These are phyloP conservation scores for Microplitis mediator DNA, from an alignment of 1,140 invertebrate genomes.

Conservation along the genomic window DNA sequence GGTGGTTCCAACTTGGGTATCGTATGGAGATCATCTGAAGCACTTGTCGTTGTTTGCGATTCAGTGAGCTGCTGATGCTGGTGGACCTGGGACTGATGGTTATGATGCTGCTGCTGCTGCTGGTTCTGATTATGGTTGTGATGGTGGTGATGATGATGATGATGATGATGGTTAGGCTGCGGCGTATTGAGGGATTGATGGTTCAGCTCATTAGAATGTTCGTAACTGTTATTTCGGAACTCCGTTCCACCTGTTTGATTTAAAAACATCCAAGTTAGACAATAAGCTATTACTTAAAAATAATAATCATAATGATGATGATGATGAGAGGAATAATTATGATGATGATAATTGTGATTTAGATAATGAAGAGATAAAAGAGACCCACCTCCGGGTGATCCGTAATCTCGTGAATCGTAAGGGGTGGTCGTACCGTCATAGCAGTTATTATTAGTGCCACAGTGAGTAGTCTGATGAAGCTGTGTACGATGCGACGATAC, in stretches of 20 bases:
- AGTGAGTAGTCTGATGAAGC: slow-evolving; percentile 54
- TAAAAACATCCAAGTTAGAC: no score
- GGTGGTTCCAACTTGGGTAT: slow-evolving; percentile 65
- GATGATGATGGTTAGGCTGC: slow-evolving; percentile 45
- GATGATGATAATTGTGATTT: no score
- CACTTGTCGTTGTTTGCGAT: slow-evolving; percentile 39
- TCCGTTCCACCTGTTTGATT: slow-evolving; percentile 45
- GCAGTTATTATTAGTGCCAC: slow-evolving; percentile 59
- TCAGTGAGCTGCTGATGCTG: slow-evolving; percentile 48
- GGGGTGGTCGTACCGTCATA: slow-evolving; percentile 57
- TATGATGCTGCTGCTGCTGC: slow-evolving; percentile 44
- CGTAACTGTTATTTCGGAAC: slow-evolving; percentile 53
- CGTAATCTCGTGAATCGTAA: slow-evolving; percentile 60
- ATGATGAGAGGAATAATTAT: background rate
- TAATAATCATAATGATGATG: background rate
- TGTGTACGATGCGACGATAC: slow-evolving; percentile 45
- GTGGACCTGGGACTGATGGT: slow-evolving; percentile 29
- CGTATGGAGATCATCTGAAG: slow-evolving; percentile 48
- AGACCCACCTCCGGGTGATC: slow-evolving; percentile 54
- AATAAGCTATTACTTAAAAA: background rate
- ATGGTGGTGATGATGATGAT: slow-evolving; percentile 47
- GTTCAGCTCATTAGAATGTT: slow-evolving; percentile 49
- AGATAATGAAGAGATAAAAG: background rate
- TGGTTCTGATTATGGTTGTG: slow-evolving; percentile 49
- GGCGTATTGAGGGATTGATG: slow-evolving; percentile 50